Evolutionary conservation across 2,888 invertebrate genomes (phyloP).

Genomic region (Helleia helle): DNA sequence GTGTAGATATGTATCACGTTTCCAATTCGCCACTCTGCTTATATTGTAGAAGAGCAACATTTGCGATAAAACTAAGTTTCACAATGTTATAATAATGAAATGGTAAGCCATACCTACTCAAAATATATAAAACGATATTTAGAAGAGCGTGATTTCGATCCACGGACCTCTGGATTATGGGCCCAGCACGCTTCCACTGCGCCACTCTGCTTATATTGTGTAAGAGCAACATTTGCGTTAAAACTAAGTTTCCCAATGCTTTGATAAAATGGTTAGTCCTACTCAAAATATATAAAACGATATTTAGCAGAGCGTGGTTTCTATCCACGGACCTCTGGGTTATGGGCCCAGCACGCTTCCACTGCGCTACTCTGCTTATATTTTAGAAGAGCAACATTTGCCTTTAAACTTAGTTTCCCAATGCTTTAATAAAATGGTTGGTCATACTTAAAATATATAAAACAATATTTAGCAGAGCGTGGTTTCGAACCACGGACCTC

Average conservation of each 20-base stretch:
- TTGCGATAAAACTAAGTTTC: background rate
- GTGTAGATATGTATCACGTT: too few relatives aligned
- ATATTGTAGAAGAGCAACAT: background rate
- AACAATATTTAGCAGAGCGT: conserved; percentile 78
- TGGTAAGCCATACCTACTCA: too few relatives aligned
- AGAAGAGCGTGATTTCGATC: too few relatives aligned
- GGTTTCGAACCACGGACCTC: conserved; percentile 94
- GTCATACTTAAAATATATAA: too few relatives aligned
- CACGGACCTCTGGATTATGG: conserved; percentile 94
- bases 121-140: background rate
- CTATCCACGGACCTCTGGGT: conserved; percentile 95
- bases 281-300: too few relatives aligned
- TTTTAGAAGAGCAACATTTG: background rate
- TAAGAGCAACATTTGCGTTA: too few relatives aligned
- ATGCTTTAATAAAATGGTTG: too few relatives aligned
- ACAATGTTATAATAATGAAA: too few relatives aligned
- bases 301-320: conserved; percentile 86
- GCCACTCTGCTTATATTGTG: conserved; percentile 86
- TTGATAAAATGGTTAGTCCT: too few relatives aligned
- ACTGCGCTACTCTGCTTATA: conserved; percentile 85
- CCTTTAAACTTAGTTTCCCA: too few relatives aligned
- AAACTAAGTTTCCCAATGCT: too few relatives aligned
- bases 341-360: conserved; percentile 90
- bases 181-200: conserved; percentile 89
- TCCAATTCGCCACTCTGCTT: conserved; percentile 88